Evolutionary conservation across 2,797 vertebrate species (phyloP).

Genomic region (Hyperoplus immaculatus): DNA sequence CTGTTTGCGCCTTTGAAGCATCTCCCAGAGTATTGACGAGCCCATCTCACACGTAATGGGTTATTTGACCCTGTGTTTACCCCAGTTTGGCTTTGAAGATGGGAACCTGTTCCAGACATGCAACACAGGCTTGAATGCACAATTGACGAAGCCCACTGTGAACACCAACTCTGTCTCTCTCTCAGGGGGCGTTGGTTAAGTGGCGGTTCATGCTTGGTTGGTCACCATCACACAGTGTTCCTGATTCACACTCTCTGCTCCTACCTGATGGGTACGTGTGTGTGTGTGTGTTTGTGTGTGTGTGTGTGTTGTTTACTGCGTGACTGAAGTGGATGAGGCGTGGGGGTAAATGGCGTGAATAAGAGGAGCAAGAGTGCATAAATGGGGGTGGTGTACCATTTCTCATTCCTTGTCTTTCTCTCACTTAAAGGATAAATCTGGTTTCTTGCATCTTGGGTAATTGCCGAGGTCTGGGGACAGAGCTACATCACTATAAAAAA

Average conservation of each 20-base stretch:
- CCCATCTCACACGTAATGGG: constrained; percentile 31
- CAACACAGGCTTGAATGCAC: constrained; percentile 35
- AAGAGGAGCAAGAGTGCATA: constrained; percentile 23
- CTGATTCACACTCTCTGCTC: constrained; percentile 23
- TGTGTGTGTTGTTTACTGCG: constrained; percentile 6
- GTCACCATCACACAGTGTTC: constrained; percentile 54
- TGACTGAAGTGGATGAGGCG: constrained; percentile 12
- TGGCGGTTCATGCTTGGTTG: constrained; percentile 71
- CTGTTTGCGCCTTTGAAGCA: constrained; percentile 21
- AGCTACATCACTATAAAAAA: not conserved
- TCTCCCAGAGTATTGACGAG: constrained; percentile 4
- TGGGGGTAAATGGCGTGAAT: constrained; percentile 22
- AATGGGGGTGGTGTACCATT: constrained; percentile 35
- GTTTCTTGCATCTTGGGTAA: constrained; percentile 9
- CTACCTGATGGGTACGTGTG: constrained; percentile 13
- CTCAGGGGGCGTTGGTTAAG: constrained; percentile 52
- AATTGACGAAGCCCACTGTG: constrained; percentile 24
- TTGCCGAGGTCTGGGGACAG: constrained; percentile 14
- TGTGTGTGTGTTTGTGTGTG: constrained; percentile 13
- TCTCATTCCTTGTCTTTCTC: constrained; percentile 12
- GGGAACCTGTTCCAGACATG: constrained; percentile 30
- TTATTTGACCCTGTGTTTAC: constrained; percentile 32
- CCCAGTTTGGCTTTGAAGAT: constrained; percentile 29
- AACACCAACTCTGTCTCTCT: constrained; percentile 34
- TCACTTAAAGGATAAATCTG: constrained; percentile 16